Evolutionary conservation across 2,113 vertebrate species (phyloP).

Genomic region (Tichodroma muraria): DNA sequence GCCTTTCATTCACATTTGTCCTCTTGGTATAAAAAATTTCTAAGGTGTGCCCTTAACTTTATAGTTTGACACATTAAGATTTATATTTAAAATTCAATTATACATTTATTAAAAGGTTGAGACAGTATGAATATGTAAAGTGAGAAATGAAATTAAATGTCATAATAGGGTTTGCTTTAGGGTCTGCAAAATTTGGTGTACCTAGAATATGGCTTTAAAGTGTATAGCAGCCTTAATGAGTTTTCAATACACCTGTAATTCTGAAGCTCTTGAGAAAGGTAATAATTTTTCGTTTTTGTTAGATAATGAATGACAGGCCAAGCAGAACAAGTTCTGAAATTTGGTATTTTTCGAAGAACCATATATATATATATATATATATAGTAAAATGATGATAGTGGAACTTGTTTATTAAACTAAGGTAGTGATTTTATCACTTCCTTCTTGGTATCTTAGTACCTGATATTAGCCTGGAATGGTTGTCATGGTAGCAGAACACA

Average conservation of each 20-base stretch:
- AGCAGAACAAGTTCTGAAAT: conserved; percentile 35
- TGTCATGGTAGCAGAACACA: conserved; percentile 76
- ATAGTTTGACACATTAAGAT: not conserved
- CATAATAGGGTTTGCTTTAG: conserved; percentile 1
- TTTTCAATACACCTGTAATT: conserved; percentile 13
- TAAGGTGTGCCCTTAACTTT: not conserved
- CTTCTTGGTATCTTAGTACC: conserved; percentile 69
- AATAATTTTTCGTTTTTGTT: conserved; percentile 37
- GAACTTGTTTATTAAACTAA: conserved; percentile 78
- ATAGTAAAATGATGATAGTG: conserved; percentile 63
- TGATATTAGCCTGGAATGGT: conserved; percentile 73
- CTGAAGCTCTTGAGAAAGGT: conserved; percentile 8
- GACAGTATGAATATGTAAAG: not conserved
- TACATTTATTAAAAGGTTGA: not conserved
- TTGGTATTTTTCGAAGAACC: conserved; percentile 14
- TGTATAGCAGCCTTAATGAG: not conserved
- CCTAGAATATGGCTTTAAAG: conserved; percentile 1
- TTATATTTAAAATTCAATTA: conserved; percentile 12
- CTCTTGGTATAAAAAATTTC: not conserved
- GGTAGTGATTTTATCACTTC: conserved; percentile 74
- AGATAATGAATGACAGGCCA: conserved; percentile 13
- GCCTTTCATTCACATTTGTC: not conserved
- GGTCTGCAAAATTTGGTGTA: not conserved
- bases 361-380: not conserved
- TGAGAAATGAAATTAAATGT: not conserved